Evolutionary conservation across 2,113 vertebrate species (phyloP).

Genomic region (Rhinolophus ferrumequinum): DNA sequence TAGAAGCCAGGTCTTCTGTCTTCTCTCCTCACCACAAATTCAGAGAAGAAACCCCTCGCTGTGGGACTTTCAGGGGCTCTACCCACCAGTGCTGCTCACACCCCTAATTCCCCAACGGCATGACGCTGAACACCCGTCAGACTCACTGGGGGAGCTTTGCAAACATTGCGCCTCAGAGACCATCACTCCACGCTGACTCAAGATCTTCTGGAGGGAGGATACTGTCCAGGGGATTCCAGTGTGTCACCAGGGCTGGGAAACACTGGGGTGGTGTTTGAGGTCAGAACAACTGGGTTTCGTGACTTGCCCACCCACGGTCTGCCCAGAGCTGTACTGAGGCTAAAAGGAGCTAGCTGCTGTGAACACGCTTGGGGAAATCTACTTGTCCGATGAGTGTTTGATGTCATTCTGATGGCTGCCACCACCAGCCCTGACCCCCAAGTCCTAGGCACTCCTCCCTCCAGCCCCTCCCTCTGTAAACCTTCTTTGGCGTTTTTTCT

Average conservation of each 20-base stretch:
- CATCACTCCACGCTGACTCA: not conserved
- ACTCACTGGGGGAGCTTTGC: not conserved
- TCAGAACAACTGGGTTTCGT: not conserved
- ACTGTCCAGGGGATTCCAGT: not conserved
- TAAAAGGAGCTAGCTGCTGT: not conserved
- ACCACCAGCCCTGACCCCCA: not conserved
- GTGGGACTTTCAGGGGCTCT: not conserved
- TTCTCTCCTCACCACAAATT: not conserved
- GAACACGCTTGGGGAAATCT: accelerated
- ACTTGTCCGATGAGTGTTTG: not conserved
- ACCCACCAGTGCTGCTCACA: not conserved
- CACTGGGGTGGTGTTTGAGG: too few species aligned
- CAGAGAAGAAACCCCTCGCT: not conserved
- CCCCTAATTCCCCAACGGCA: not conserved
- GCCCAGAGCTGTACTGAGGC: not conserved
- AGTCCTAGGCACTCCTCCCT: not conserved
- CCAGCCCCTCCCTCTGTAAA: not conserved
- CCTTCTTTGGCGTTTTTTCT: not conserved
- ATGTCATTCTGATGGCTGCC: not conserved
- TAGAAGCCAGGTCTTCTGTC: not conserved
- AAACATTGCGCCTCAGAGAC: too few species aligned
- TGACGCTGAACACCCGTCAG: not conserved
- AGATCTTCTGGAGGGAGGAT: not conserved
- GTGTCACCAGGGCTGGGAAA: not conserved
- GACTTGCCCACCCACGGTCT: accelerated